Base-by-base conservation (phyloP, 1,140 invertebrate species). In the Danaus plexippus region DNA sequence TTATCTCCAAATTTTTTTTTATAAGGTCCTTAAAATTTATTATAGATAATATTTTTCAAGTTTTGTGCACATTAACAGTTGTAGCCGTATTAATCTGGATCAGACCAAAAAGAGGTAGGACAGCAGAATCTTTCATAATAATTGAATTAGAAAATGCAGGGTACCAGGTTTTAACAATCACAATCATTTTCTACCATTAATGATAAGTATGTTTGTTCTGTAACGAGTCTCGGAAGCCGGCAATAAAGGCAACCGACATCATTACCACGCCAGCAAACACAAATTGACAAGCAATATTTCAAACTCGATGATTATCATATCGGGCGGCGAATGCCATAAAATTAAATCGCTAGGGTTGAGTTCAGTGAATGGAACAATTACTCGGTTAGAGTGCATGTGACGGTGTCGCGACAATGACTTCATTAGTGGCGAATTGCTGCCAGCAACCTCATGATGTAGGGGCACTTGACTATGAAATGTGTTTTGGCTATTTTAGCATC, bases 231-330 rank as follows among this genome's bases (percentile, higher is more conserved):
- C 69, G 75, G 75, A 77, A 73, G 69, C 69, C 56, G 59, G 61
- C 71, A 72, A 70, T 75, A 75, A 77, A 71, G 53, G 56, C 64
- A 60, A 71, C 63, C 64, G 63, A 62, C 73, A 71, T 74, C 73
- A 75, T 75, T 71, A 69, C 63, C 66, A 61, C 67, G 57, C 69
- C 57, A 66, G 63, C 67, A 69, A 71, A 69, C 70, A 73, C 68
- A 76, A 76, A 76, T 76, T 77, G 72, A 72, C 69, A 67, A 75
- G 73, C 65, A 69, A 73, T 74, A 78, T 78, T 74, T 75, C 71
- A 77, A 75, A 73, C 67, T 71, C 60, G 67, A 73, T 75, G 71
- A 71, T 77, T 75, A 77, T 75, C 72, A 75, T 73, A 75, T 77
- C 71, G 64, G 59, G 59, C 59, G 62, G 61, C 70, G 65, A 75